These are phyloP conservation scores for Dexiosoma caninum DNA, from an alignment of 2,888 invertebrate species.

Conservation along the genomic window DNA sequence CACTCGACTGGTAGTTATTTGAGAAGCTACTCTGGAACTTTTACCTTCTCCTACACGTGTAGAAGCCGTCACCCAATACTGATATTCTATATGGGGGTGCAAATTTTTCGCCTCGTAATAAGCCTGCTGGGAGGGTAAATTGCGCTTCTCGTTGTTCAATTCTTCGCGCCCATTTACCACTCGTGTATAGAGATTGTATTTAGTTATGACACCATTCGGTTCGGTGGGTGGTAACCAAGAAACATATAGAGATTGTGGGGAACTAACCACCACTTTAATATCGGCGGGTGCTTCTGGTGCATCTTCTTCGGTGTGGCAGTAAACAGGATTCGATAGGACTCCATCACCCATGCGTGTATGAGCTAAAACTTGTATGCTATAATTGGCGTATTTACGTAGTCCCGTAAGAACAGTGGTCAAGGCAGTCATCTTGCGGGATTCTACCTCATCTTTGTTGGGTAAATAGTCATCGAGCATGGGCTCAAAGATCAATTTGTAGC, in stretches of 20 bases:
- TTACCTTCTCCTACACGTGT: slow-evolving; percentile 88
- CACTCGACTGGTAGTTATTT: slow-evolving; percentile 82
- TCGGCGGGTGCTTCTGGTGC: slow-evolving; percentile 88
- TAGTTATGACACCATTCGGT: slow-evolving; percentile 87
- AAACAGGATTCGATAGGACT: slow-evolving; percentile 82
- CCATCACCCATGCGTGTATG: slow-evolving; percentile 89
- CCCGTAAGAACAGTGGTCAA: slow-evolving; percentile 84
- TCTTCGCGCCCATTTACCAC: slow-evolving; percentile 84
- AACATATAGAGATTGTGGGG: slow-evolving; percentile 85
- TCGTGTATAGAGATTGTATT: slow-evolving; percentile 85
- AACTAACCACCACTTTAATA: slow-evolving; percentile 87
- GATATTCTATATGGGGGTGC: slow-evolving; percentile 85
- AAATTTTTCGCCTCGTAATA: slow-evolving; percentile 84
- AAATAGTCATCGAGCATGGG: slow-evolving; percentile 81
- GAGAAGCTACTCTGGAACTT: slow-evolving; percentile 83
- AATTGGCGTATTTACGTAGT: slow-evolving; percentile 87
- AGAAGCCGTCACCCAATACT: slow-evolving; percentile 88
- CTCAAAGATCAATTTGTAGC: slow-evolving; percentile 85
- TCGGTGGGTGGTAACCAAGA: slow-evolving; percentile 87
- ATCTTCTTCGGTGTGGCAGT: slow-evolving; percentile 88
- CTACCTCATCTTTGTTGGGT: slow-evolving; percentile 79
- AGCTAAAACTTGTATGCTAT: slow-evolving; percentile 88
- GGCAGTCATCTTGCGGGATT: slow-evolving; percentile 83
- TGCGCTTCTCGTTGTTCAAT: slow-evolving; percentile 83
- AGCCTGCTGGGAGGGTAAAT: slow-evolving; percentile 82